Evolutionary conservation across 2,888 invertebrate genomes (phyloP).

Genomic region (Mythimna ferrago): DNA sequence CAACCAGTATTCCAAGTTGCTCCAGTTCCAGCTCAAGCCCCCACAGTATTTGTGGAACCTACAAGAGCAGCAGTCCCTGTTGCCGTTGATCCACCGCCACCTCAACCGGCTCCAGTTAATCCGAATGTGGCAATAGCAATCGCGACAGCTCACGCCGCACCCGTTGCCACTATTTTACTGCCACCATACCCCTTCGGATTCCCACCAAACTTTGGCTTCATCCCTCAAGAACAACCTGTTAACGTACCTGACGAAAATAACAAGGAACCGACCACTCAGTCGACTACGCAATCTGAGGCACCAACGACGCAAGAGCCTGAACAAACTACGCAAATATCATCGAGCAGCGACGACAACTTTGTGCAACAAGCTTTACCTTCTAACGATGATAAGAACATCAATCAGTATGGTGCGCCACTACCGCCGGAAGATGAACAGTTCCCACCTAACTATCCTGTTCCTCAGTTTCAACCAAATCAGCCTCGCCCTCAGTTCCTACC

Average conservation of each 20-base stretch:
- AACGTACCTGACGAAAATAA: conserved; percentile 73
- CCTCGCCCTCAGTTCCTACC: conserved; percentile 39
- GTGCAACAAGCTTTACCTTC: conserved; percentile 81
- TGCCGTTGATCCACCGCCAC: conserved; percentile 54
- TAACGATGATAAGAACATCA: conserved; percentile 80
- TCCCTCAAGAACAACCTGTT: conserved; percentile 74
- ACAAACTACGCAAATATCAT: conserved; percentile 77
- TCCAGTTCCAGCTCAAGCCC: conserved; percentile 66
- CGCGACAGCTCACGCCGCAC: conserved; percentile 86
- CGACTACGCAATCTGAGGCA: conserved; percentile 72
- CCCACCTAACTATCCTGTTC: conserved; percentile 51
- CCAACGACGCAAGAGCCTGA: conserved; percentile 76
- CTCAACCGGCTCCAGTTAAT: conserved; percentile 70
- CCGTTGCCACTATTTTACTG: conserved; percentile 84
- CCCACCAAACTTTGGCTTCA: conserved; percentile 80
- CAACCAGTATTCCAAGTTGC: conserved; percentile 68
- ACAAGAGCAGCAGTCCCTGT: conserved; percentile 54
- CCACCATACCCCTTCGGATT: conserved; percentile 86
- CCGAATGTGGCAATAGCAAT: conserved; percentile 86
- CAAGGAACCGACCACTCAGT: conserved; percentile 76
- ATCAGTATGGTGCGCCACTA: conserved; percentile 72
- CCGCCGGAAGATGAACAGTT: conserved; percentile 40
- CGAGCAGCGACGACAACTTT: conserved; percentile 80
- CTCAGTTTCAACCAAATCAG: conserved; percentile 47
- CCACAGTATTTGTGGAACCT: conserved; percentile 62